phyloP scores from a whole-genome alignment of 1,140 invertebrate genomes.

The Centruroides sculpturatus region DNA sequence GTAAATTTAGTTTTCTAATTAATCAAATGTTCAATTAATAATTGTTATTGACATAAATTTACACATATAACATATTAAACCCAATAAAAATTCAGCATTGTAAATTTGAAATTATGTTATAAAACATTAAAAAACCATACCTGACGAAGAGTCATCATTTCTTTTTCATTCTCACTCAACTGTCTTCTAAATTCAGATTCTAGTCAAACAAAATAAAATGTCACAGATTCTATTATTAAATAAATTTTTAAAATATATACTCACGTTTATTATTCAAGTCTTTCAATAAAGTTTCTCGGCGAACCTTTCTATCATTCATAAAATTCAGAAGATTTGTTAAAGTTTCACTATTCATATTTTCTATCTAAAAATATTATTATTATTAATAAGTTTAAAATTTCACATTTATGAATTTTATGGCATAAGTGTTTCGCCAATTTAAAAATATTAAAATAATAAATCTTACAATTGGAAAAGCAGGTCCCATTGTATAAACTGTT shows the following conservation, averaged over 20 bases:
- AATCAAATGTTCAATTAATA: too few relatives aligned
- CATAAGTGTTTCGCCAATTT: too few relatives aligned
- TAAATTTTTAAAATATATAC: conserved; percentile 9
- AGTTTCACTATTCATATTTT: conserved; percentile 37
- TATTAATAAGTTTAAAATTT: conserved; percentile 17
- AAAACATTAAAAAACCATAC: not conserved
- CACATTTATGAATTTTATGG: too few relatives aligned
- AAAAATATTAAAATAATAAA: not conserved
- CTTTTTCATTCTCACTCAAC: conserved; percentile 32
- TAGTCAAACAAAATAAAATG: conserved; percentile 15
- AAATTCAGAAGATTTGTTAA: conserved; percentile 49
- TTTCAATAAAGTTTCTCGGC: conserved; percentile 35
- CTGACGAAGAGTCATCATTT: conserved; percentile 21
- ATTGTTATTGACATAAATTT: too few relatives aligned
- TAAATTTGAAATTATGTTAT: too few relatives aligned
- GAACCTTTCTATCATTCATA: conserved; percentile 49
- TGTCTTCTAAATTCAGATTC: conserved; percentile 24
- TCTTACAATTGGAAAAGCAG: conserved; percentile 41
- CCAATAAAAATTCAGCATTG: too few relatives aligned
- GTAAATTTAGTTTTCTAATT: too few relatives aligned
- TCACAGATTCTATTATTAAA: too few relatives aligned
- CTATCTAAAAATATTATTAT: conserved; percentile 28
- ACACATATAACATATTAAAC: too few relatives aligned
- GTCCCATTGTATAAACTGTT: conserved; percentile 23
- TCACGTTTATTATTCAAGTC: conserved; percentile 38